Base-by-base conservation (phyloP, 2,797 vertebrate genomes). In the Enteromius paludinosus region DNA sequence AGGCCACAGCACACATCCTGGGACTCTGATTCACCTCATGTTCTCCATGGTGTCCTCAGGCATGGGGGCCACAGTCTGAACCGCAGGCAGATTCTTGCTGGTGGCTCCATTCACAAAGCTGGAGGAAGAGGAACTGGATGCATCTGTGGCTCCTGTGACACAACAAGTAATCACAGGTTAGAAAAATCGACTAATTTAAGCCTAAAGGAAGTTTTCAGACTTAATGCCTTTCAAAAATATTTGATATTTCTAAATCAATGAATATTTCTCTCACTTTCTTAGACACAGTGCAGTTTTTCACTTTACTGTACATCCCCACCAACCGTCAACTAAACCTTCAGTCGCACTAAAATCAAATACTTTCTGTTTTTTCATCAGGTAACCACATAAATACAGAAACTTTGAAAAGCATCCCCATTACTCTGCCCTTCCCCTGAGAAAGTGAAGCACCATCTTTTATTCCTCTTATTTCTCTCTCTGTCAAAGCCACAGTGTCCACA, bases 81-180 rank as follows among this genome's bases (percentile, higher is more conserved):
- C 98, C n/a, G 97, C 98, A 17, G 98, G 98, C 65, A 99, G 96
- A 85, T 98, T 99, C 94, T 98, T 99, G 91, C 98, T 99, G 76
- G 98, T 99, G 87, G 96, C 98, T 85, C 98, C 98, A 83, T 99
- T 99, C 86, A 99, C 97, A 92, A 98, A 99, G 72, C 97, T 97
- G 61, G 97, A 98, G 65, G 97, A 98, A 0, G 98, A 98, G 15
- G 98, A 97, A 76, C 97, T 96, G 81, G 97, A 96, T 33, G 97
- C 97, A 90, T 99, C 98, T 90, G 97, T 94, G 78, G 97, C 97
- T 95, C 98, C 98, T 99, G 91, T 87, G 87, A 65, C 18, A 54
- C 2, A 30, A 54, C 18, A 25, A 30, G 9, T 14, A 56, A 12
- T 17, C 25, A 5, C 14, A 33, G 30, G 28, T 62, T n/a, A 56